Base-by-base conservation (phyloP, 2,888 invertebrate genomes). In the Macropis europaea region DNA sequence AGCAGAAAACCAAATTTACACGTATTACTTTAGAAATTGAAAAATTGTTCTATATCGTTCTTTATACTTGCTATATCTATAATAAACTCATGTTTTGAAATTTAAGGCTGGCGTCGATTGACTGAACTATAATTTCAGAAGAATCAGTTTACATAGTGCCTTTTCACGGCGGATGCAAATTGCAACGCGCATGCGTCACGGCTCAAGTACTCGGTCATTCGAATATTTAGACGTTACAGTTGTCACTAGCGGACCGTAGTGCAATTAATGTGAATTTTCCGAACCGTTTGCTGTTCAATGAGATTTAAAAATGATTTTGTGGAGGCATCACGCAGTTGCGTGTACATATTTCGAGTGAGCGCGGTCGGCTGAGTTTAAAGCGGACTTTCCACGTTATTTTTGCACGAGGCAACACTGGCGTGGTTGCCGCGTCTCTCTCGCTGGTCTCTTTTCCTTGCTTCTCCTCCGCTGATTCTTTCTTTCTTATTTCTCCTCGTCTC, bases 341-440 rank as follows among this genome's bases (percentile, higher is more conserved):
- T 63, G n/a, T n/a, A n/a, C n/a, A 40, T 72, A 77, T 79, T 79
- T 79, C 62, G 71, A 76, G 76, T 76, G 66, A 62, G 57, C 52
- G 64, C 62, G 70, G 57, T 66, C 52, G 78, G 76, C 52, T 70
- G 81, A 79, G 79, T 76, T 83, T 83, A 75, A 82, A 83, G 76
- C 74, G 67, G 75, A 73, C 84, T 82, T 84, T 82, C 74, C 83
- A 77, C 78, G 85, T 85, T 84, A 84, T 84, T 84, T 84, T 84
- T 82, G 85, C 85, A 76, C 83, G 79, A 82, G 76, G 73, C 81
- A 75, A 73, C 61, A 68, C 69, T 73, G 73, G 84, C 83, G 69
- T 82, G 76, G 82, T 83, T 84, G 84, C 83, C 85, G 84, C 78
- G 70, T 84, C 81, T 76, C 66, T 60, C 60, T 71, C 72, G 52